Evolutionary conservation across 2,797 vertebrate genomes (phyloP).

Genomic region (Rhinella marina): DNA sequence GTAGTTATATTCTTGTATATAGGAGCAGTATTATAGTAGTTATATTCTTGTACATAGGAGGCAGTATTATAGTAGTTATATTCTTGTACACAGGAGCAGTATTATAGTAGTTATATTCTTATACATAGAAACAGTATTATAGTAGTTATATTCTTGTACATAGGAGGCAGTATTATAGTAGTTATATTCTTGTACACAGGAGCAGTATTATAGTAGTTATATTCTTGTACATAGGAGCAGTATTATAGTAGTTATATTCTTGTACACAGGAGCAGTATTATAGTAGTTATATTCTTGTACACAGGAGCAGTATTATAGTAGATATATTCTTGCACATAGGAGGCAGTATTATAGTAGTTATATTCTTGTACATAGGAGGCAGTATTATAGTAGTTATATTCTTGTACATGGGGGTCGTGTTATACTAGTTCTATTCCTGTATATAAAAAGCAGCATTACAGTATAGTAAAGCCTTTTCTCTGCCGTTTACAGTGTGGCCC

Average conservation of each 20-base stretch:
- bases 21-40: neutral
- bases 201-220: neutral
- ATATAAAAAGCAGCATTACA: neutral
- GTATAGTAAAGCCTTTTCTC: neutral
- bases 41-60: neutral
- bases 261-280: no score
- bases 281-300: no score
- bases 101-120: conserved; percentile 1
- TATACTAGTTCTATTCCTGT: neutral
- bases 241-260: neutral
- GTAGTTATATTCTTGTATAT: neutral
- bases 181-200: neutral
- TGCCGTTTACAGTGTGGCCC: no score
- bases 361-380: neutral
- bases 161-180: neutral
- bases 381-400: conserved; percentile 16
- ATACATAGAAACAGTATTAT: neutral
- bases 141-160: neutral
- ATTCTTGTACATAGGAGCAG: neutral
- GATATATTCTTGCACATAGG: neutral
- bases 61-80: neutral
- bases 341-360: neutral
- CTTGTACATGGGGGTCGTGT: neutral
- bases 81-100: neutral
- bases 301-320: no score